phyloP scores from a whole-genome alignment of 2,113 vertebrate genomes.

The Phrynosoma blainvillii region DNA sequence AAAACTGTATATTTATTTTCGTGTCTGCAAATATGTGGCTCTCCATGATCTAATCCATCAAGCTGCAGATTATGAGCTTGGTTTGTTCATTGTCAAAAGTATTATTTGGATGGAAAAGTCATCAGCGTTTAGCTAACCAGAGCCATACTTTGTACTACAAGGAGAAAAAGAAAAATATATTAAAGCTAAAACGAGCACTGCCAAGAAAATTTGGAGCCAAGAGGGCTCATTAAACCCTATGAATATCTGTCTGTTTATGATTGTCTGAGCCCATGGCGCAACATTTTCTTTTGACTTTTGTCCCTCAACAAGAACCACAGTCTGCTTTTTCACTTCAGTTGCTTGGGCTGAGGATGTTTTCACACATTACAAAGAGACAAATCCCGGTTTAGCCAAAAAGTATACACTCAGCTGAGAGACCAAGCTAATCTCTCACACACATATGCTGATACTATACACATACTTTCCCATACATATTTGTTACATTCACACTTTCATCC shows the following conservation, averaged over 20 bases:
- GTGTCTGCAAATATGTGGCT: slow-evolving; percentile 11
- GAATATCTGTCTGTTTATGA: slow-evolving; percentile 28
- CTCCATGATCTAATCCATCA: slow-evolving; percentile 46
- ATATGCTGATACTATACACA: neutral
- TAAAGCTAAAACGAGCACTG: slow-evolving; percentile 47
- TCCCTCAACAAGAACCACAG: neutral
- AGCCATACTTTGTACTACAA: slow-evolving; percentile 54
- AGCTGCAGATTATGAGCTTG: slow-evolving; percentile 34
- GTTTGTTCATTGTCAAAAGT: slow-evolving; percentile 57
- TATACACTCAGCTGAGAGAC: neutral
- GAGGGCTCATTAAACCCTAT: slow-evolving; percentile 22
- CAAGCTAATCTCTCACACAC: neutral
- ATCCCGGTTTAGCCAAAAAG: neutral
- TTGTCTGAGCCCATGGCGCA: neutral
- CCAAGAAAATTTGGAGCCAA: slow-evolving; percentile 53
- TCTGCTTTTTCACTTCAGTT: neutral
- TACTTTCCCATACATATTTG: neutral
- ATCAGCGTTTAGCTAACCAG: slow-evolving; percentile 46
- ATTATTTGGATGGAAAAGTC: slow-evolving; percentile 64
- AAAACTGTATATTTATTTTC: slow-evolving; percentile 40
- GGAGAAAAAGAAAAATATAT: slow-evolving; percentile 40
- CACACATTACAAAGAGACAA: neutral
- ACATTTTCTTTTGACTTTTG: slow-evolving; percentile 5
- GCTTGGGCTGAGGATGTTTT: neutral
- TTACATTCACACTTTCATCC: neutral